Conservation (phyloP, 1,140 invertebrate species). For the Andricus grossulariae region DNA sequence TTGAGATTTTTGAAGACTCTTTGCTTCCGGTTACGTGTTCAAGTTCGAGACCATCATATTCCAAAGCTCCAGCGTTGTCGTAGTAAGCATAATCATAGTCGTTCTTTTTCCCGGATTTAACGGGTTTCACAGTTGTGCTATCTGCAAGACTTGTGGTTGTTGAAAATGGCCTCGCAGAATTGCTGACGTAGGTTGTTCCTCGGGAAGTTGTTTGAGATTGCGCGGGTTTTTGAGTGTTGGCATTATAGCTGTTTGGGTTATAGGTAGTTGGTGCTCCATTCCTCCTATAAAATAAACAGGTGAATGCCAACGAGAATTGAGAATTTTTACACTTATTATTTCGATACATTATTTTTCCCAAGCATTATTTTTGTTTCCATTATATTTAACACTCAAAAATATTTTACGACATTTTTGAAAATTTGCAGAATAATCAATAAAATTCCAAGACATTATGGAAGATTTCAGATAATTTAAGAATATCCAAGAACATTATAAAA, state of each 20-base stretch:
- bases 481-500: too few species aligned
- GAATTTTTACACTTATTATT: too few species aligned
- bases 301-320: too few species aligned
- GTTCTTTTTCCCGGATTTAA: slow-evolving; percentile 68
- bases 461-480: too few species aligned
- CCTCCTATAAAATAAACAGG: slow-evolving; percentile 53
- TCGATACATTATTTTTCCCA: too few species aligned
- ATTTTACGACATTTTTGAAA: too few species aligned
- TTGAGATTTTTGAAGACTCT: slow-evolving; percentile 69
- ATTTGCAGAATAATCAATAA: too few species aligned
- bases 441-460: too few species aligned
- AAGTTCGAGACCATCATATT: slow-evolving; percentile 71
- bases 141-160: slow-evolving; percentile 64
- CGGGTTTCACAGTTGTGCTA: slow-evolving; percentile 55
- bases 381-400: too few species aligned
- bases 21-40: slow-evolving; percentile 70
- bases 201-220: slow-evolving; percentile 59
- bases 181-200: slow-evolving; percentile 62
- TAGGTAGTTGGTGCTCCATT: slow-evolving; percentile 63
- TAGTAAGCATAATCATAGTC: slow-evolving; percentile 75
- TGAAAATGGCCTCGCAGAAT: slow-evolving; percentile 65
- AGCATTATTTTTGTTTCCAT: too few species aligned
- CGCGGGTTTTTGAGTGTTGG: slow-evolving; percentile 56
- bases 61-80: slow-evolving; percentile 65
- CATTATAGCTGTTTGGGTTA: slow-evolving; percentile 65